phyloP scores from a whole-genome alignment of 2,113 vertebrate genomes.

The Brachyhypopomus gauderio region DNA sequence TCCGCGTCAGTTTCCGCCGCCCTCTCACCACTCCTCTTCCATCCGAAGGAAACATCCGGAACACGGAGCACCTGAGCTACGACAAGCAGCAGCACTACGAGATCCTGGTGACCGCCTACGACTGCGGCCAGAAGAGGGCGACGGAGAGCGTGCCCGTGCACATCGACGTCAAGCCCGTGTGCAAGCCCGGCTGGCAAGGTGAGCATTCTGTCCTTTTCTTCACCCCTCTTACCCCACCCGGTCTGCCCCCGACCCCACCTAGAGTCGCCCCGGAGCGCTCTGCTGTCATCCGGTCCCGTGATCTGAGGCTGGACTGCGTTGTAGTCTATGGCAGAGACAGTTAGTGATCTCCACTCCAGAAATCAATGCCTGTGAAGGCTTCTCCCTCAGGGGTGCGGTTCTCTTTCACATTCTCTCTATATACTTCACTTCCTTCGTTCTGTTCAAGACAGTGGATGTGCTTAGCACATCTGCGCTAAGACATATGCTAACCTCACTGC shows the following conservation, averaged over 20 bases:
- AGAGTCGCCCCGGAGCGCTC: neutral
- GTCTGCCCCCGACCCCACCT: too few relatives aligned
- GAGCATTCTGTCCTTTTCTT: slow-evolving; percentile 41
- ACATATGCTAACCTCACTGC: neutral
- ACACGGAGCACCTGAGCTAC: slow-evolving; percentile 91
- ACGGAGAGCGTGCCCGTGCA: slow-evolving; percentile 84
- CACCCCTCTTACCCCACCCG: neutral
- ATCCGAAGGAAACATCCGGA: slow-evolving; percentile 89
- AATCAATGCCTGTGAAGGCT: slow-evolving; percentile 37
- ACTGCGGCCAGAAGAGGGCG: slow-evolving; percentile 93
- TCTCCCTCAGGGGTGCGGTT: slow-evolving; percentile 2
- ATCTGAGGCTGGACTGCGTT: slow-evolving; percentile 9
- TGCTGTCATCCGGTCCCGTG: neutral
- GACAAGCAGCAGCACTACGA: slow-evolving; percentile 90
- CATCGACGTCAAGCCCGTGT: slow-evolving; percentile 93
- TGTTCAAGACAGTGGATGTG: neutral
- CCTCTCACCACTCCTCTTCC: slow-evolving; percentile 16
- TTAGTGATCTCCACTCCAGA: slow-evolving; percentile 44
- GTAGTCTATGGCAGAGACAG: slow-evolving; percentile 23
- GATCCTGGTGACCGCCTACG: slow-evolving; percentile 92
- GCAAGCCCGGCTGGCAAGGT: slow-evolving; percentile 99
- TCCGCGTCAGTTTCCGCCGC: neutral
- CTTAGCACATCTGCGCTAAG: neutral
- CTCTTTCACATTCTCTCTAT: neutral
- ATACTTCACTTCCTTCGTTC: neutral